Percentiles rank a stretch among this genome's conserved stretches.
Conservation (phyloP, 2,888 invertebrate genomes). For the Graphium colonna region DNA sequence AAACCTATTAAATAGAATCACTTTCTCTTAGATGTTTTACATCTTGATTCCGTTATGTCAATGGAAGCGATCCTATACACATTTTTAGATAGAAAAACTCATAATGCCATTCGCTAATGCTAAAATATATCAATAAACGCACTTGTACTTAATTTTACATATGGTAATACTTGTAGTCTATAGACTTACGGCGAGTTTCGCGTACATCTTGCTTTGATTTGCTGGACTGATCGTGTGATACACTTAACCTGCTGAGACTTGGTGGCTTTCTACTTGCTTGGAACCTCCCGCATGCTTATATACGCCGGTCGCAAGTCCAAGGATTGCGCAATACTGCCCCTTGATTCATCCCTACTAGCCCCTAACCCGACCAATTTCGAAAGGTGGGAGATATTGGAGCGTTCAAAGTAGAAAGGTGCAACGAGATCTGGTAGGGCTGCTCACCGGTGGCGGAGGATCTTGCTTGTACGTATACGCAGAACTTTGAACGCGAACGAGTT, state of each 20-base stretch:
- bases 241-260: slow-evolving; percentile 56
- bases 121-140: slow-evolving; percentile 4
- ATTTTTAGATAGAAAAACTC: slow-evolving; percentile 1
- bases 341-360: slow-evolving; percentile 70
- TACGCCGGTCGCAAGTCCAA: slow-evolving; percentile 53
- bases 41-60: too few species aligned
- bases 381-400: slow-evolving; percentile 39
- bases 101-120: background rate
- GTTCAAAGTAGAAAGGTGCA: slow-evolving; percentile 39
- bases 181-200: slow-evolving; percentile 72
- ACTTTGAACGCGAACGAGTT: slow-evolving; percentile 26
- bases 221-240: slow-evolving; percentile 70
- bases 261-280: slow-evolving; percentile 61
- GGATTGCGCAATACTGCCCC: slow-evolving; percentile 68
- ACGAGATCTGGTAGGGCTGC: slow-evolving; percentile 48
- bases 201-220: slow-evolving; percentile 67
- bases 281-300: slow-evolving; percentile 61
- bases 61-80: too few species aligned
- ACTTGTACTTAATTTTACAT: background rate
- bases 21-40: too few species aligned
- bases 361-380: slow-evolving; percentile 53
- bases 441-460: slow-evolving; percentile 43
- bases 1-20: too few species aligned
- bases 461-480: slow-evolving; percentile 23
- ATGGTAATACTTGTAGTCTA: background rate